Conservation (phyloP, 2,113 vertebrate species). For the Pampusana beccarii region DNA sequence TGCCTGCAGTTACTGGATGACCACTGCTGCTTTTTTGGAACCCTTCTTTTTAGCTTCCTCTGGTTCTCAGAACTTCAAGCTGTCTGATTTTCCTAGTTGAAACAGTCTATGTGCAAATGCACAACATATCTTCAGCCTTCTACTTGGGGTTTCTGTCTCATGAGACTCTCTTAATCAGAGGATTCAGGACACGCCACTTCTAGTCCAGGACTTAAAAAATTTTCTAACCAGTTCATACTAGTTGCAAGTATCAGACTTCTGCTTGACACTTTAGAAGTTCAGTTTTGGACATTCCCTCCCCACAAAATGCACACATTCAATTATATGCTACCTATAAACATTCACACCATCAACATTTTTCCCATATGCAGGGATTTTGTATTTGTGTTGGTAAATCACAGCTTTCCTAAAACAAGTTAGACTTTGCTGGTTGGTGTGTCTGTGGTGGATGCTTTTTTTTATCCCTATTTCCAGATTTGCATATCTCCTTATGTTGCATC, state of each 20-base stretch:
- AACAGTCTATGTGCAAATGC: neutral
- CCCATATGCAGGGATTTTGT: neutral
- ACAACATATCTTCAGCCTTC: neutral
- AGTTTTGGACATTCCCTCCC: neutral
- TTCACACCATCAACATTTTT: neutral
- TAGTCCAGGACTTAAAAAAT: neutral
- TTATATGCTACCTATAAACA: neutral
- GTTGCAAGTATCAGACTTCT: neutral
- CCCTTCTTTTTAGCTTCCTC: neutral
- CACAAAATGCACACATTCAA: neutral
- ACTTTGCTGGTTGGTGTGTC: neutral
- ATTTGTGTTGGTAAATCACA: constrained; percentile 34
- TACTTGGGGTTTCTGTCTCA: neutral
- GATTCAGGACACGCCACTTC: neutral
- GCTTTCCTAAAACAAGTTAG: constrained; percentile 7
- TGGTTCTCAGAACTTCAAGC: neutral
- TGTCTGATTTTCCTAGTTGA: neutral
- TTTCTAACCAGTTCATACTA: neutral
- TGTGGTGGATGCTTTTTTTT: neutral
- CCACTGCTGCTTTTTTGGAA: neutral
- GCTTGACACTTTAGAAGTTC: neutral
- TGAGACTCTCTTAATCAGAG: neutral
- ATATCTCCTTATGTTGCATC: neutral
- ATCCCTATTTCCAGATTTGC: neutral
- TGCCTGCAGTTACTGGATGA: neutral